Evolutionary conservation across 2,113 vertebrate species (phyloP).

Genomic region (Dendrocopos noguchii): DNA sequence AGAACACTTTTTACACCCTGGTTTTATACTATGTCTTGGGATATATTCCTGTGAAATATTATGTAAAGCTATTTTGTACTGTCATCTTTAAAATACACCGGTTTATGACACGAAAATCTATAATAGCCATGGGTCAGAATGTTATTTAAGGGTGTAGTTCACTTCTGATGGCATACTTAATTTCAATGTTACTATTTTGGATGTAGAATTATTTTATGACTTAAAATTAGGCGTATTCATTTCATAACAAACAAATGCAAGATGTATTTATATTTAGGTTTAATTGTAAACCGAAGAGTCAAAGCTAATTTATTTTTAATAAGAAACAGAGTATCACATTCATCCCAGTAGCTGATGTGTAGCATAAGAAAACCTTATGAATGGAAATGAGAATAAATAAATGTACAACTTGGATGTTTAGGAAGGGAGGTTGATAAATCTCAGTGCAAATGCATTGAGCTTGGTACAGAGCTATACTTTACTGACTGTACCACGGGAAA

Average conservation of each 20-base stretch:
- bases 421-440: neutral
- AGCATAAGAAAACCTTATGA: neutral
- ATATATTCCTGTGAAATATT: neutral
- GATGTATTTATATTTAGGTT: neutral
- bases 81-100: neutral
- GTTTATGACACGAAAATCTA: neutral
- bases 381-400: neutral
- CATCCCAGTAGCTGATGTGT: neutral
- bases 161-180: neutral
- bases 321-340: neutral
- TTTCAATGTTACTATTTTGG: neutral
- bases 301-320: neutral
- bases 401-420: neutral
- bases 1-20: neutral
- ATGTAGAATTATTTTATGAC: neutral
- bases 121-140: neutral
- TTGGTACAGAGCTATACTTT: neutral
- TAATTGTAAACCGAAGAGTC: neutral
- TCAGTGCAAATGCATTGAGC: neutral
- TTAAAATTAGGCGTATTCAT: neutral
- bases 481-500: neutral
- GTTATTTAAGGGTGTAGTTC: neutral
- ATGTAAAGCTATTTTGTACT: neutral
- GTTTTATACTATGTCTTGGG: neutral
- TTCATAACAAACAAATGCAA: neutral